Percentiles rank a stretch among this genome's conserved stretches.
Conservation (phyloP, 2,888 invertebrate species). For the Cheilosia vulpina region DNA sequence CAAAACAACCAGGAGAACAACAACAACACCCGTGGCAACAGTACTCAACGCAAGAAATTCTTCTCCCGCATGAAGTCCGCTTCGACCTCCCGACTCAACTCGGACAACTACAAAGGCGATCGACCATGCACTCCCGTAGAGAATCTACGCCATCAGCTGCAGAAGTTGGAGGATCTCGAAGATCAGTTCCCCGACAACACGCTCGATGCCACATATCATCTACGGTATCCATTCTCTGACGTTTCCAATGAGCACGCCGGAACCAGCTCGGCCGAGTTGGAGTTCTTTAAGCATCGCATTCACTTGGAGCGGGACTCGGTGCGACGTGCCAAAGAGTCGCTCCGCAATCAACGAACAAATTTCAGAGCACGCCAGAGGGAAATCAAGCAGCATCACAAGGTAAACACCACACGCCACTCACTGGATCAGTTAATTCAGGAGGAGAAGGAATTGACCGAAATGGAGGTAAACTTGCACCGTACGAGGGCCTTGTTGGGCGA, state of each 20-base stretch:
- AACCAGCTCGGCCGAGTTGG: slow-evolving; percentile 87
- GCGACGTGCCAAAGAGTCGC: slow-evolving; percentile 90
- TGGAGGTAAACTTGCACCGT: slow-evolving; percentile 92
- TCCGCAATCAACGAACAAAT: slow-evolving; percentile 88
- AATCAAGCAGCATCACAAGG: slow-evolving; percentile 84
- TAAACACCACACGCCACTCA: slow-evolving; percentile 78
- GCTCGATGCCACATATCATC: slow-evolving; percentile 89
- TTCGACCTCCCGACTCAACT: slow-evolving; percentile 88
- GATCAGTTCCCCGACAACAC: slow-evolving; percentile 91
- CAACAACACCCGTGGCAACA: slow-evolving; percentile 79
- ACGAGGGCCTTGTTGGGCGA: slow-evolving; percentile 92
- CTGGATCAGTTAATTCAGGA: slow-evolving; percentile 86
- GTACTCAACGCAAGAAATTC: slow-evolving; percentile 86
- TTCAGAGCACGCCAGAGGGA: slow-evolving; percentile 87
- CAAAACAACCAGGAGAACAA: slow-evolving; percentile 84
- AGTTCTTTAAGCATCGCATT: slow-evolving; percentile 93
- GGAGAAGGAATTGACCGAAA: slow-evolving; percentile 92
- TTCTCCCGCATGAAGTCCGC: slow-evolving; percentile 89
- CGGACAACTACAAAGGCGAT: slow-evolving; percentile 80
- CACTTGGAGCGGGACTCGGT: slow-evolving; percentile 92
- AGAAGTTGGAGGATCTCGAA: slow-evolving; percentile 92
- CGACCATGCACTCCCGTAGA: slow-evolving; percentile 90
- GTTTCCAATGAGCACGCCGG: slow-evolving; percentile 84
- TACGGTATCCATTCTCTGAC: slow-evolving; percentile 92
- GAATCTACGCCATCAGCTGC: slow-evolving; percentile 90